Conservation (phyloP, 2,888 invertebrate species). For the Lasioglossum villosulum region DNA sequence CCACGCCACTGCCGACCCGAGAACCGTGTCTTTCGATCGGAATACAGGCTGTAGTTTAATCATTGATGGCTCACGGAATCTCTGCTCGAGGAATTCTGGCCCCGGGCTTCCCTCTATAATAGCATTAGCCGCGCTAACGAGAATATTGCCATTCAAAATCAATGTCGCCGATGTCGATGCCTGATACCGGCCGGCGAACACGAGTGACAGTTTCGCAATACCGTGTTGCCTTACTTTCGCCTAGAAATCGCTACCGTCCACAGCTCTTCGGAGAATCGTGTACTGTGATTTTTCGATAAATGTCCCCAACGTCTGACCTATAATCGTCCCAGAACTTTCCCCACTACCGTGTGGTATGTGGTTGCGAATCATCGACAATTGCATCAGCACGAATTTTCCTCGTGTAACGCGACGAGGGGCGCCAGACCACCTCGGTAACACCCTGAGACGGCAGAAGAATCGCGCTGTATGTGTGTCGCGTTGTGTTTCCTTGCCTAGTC, state of each 20-base stretch:
- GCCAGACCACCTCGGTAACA: no score
- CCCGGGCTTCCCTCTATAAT: slow-evolving; percentile 1
- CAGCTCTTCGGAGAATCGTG: not conserved
- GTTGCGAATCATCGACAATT: no score
- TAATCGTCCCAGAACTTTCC: no score
- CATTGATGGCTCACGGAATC: slow-evolving; percentile 16
- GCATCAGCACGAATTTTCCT: no score
- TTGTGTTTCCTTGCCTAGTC: no score
- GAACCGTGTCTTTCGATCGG: slow-evolving; percentile 13
- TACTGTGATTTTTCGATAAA: no score
- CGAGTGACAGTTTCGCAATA: not conserved
- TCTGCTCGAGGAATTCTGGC: not conserved
- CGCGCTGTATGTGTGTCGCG: no score
- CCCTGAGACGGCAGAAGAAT: no score
- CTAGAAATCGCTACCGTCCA: not conserved
- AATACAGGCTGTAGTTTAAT: not conserved
- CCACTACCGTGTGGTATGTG: no score
- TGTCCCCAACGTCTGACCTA: no score
- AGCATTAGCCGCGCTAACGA: slow-evolving; percentile 6
- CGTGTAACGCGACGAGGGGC: no score
- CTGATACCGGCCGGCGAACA: not conserved
- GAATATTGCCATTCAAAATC: slow-evolving; percentile 19
- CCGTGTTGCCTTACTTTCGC: not conserved
- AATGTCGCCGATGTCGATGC: not conserved
- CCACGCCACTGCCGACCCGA: not conserved